Base-by-base conservation (phyloP, 2,113 vertebrate species). In the Solea senegalensis region DNA sequence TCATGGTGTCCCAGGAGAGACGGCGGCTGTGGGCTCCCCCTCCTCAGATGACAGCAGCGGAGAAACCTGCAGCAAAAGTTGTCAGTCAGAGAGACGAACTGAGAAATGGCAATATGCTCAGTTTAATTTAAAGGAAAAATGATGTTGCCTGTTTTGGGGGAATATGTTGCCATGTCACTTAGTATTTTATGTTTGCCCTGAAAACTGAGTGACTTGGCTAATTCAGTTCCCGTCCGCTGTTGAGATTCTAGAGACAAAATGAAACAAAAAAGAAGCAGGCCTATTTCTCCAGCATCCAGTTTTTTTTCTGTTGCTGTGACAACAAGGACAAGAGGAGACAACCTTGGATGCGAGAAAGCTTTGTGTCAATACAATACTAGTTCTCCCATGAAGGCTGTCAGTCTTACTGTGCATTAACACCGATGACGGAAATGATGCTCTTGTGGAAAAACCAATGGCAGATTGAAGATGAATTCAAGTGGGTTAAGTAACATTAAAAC, bases 261-360 rank as follows among this genome's bases (percentile, higher is more conserved):
- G 34, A 55, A 69, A 49, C 63, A 41, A 12, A 55, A 55, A 73
- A 28, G 9, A 69, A 64, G 1, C 16, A 1, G 15, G 41, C 40
- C 72, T 8, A 58, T 68, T 62, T 60, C 60, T 74, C 34, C 26
- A 76, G 69, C 73, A 82, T 80, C 28, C 52, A 79, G 65, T 49
- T 49, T 53, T 86, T 84, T 86, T 86, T 83, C 76, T 80, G 89
- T 89, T 91, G 86, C 87, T 89, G 82, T 91, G 88, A 89, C 91
- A 92, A 76, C 82, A 82, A 80, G 73, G 76, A 85, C 82, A 81
- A 81, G 78, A 85, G 72, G 70, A 88, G 73, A 71, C 80, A 89
- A 84, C 89, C 89, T 89, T 89, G 84, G 79, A 82, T 6, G 55
- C 62, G 13, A 71, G 80, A 84, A 79, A 81, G 80, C 73, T 86